Base-by-base conservation (phyloP, 2,113 vertebrate genomes). In the Charadrius vociferus region DNA sequence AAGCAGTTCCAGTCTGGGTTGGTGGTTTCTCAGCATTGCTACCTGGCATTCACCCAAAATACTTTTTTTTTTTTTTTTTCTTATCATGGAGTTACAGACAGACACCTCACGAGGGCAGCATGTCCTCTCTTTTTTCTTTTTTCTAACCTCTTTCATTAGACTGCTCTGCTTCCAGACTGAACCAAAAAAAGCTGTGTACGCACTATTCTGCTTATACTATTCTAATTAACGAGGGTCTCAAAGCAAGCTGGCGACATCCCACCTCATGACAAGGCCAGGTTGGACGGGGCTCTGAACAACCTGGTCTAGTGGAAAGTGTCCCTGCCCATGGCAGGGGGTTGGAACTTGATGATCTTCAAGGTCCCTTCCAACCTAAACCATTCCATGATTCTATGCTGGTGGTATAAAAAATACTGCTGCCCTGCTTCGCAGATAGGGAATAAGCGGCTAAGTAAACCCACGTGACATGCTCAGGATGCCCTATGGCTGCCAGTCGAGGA, bases 61-160 rank as follows among this genome's bases (percentile, higher is more conserved):
- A 8, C 10, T 22, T 32, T 14, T 10, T 17, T 5, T 32, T 14
- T 10, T 17, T 5, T 6, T 50, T 62, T 55, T 68, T 7, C 43
- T 66, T 7, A 6, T 20, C 8, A 2, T 49, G 67, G 23, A 67
- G 32, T 65, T 92, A 12, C 77, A 39, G 21, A 10, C 15, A 47
- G 15, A 8, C 47, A 73, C 90, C 96, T 91, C 85, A 36, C 8
- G 96, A 79, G 90, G 96, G 93, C 96, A 96, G 95, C 74, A 96
- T 1, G 3, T 49, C 39, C 74, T 59, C 63, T 58, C 18, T 36
- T 19, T 56, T 71, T 27, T 71, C 18, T 26, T 74, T 45, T 71
- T 50, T 15, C 14, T 43, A 5, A 5, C 14, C 7, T 29, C 30
- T 32, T 61, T 27, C 17, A 1, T 43, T 17, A 59, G 12, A 50